A percentile compares a stretch with the other conserved stretches of the same genome.
Evolutionary conservation across 2,113 vertebrate species (phyloP).

Genomic region (Cavia aperea): DNA sequence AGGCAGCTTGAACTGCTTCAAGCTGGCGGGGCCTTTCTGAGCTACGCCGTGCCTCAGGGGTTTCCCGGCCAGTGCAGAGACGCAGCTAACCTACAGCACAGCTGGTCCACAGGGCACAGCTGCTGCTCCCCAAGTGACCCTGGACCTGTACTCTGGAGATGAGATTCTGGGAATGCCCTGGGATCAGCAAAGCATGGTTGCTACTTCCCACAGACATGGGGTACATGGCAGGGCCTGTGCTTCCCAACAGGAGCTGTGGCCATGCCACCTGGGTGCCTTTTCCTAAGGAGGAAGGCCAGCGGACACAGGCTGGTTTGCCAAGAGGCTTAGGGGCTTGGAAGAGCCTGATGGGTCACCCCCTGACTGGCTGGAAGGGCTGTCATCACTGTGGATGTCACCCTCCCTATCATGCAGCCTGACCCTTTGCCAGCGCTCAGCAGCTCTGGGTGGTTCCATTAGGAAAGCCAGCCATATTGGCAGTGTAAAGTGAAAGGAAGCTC

Average conservation of each 20-base stretch:
- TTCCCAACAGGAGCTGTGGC: background rate
- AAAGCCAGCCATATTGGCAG: too few species aligned
- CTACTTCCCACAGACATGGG: background rate
- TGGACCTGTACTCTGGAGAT: background rate
- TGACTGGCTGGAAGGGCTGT: rapidly evolving
- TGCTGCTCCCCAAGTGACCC: background rate
- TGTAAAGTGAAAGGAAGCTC: background rate
- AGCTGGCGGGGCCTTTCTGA: background rate
- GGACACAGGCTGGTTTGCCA: background rate
- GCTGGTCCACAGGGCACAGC: background rate
- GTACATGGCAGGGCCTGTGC: background rate
- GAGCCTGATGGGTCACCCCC: background rate
- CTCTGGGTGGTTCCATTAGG: background rate
- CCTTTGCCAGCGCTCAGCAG: background rate
- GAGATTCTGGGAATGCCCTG: background rate
- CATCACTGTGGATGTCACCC: background rate
- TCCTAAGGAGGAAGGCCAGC: background rate
- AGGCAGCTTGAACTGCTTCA: background rate
- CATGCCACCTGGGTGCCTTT: too few species aligned
- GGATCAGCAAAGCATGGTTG: background rate
- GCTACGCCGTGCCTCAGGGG: background rate
- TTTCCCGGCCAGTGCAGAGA: background rate
- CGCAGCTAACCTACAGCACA: background rate
- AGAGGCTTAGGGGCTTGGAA: background rate
- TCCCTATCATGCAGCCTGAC: rapidly evolving